Evolutionary conservation across 2,113 vertebrate genomes (phyloP).

Genomic region (Phodopus roborovskii): DNA sequence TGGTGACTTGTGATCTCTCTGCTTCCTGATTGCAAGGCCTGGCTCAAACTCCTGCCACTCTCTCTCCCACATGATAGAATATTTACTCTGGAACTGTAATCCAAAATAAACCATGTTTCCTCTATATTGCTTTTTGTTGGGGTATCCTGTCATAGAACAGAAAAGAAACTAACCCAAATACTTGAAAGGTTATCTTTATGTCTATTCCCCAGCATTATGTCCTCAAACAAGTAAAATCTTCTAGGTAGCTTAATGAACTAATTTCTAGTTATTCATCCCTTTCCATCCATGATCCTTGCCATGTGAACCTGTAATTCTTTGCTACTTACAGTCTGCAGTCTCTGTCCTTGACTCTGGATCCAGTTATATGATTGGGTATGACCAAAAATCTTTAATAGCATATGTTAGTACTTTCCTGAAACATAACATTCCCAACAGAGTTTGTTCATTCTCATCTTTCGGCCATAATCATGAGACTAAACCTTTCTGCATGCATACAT

Average conservation of each 20-base stretch:
- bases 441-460: not conserved
- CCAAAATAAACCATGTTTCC: not conserved
- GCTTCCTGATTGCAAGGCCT: not conserved
- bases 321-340: not conserved
- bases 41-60: not conserved
- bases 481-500: not conserved
- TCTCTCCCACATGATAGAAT: not conserved
- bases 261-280: not conserved
- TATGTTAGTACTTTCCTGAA: not conserved
- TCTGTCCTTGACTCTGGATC: not conserved
- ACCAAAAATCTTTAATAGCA: not conserved
- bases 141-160: not conserved
- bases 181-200: not conserved
- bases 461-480: rapidly evolving
- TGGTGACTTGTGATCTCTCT: not conserved
- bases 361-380: not conserved
- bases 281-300: not conserved
- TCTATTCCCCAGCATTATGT: not conserved
- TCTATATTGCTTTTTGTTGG: not conserved
- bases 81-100: not conserved
- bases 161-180: not conserved
- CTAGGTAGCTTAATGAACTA: not conserved
- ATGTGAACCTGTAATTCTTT: not conserved
- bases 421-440: rapidly evolving
- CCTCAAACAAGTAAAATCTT: not conserved